Evolutionary conservation across 1,140 invertebrate species (phyloP).

Genomic region (Steinernema feltiae): DNA sequence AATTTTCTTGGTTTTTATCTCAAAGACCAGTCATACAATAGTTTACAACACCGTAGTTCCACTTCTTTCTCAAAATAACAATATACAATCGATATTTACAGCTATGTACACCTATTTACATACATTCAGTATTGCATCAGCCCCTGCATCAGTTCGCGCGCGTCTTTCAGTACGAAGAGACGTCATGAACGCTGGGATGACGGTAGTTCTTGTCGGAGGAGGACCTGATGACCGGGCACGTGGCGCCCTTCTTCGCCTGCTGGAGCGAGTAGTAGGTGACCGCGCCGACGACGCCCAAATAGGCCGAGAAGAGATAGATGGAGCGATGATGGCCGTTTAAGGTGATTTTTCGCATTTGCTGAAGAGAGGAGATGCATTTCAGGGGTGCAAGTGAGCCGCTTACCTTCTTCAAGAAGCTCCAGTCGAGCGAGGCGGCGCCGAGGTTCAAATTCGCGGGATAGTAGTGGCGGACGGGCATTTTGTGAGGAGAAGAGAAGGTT

Average conservation of each 20-base stretch:
- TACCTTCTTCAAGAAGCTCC: slow-evolving; percentile 1
- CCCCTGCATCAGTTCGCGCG: not conserved
- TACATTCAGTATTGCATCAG: slow-evolving; percentile 9
- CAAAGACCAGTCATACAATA: no score
- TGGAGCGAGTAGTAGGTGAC: not conserved
- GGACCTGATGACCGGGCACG: not conserved
- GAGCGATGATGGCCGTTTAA: not conserved
- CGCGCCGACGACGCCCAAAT: not conserved
- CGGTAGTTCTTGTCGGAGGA: slow-evolving; percentile 4
- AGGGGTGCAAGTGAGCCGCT: not conserved
- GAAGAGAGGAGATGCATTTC: not conserved
- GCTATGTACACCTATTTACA: slow-evolving; percentile 8
- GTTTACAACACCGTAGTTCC: no score
- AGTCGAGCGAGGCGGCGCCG: not conserved
- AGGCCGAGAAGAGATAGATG: not conserved
- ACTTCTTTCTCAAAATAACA: not conserved
- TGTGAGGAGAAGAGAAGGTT: not conserved
- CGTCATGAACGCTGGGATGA: not conserved
- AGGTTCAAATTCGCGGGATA: not conserved
- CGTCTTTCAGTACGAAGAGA: not conserved
- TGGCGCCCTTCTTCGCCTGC: not conserved
- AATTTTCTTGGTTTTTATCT: no score
- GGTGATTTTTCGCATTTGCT: slow-evolving; percentile 7
- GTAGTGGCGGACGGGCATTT: not conserved
- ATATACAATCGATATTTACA: not conserved